A percentile compares a stretch with the other conserved stretches of the same genome.
Conservation (phyloP, 2,797 vertebrate species). For the Chaunax sp. region DNA sequence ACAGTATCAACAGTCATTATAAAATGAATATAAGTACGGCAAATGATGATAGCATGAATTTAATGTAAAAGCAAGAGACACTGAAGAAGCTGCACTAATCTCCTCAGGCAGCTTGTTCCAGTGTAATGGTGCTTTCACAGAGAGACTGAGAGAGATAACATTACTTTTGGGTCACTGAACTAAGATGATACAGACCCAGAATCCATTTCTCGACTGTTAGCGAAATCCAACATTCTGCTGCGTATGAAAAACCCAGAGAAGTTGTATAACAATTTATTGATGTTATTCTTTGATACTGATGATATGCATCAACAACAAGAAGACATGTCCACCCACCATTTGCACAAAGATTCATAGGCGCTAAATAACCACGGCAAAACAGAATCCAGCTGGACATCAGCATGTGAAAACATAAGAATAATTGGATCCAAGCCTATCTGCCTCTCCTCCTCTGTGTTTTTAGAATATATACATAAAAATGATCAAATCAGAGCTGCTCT, state of each 20-base stretch:
- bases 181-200: constrained; percentile 53
- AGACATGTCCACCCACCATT: constrained; percentile 31
- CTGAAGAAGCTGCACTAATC: constrained; percentile 36
- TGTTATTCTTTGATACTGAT: constrained; percentile 29
- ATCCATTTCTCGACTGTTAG: constrained; percentile 32
- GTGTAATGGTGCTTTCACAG: constrained; percentile 34
- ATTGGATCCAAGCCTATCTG: constrained; percentile 37
- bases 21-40: constrained; percentile 4
- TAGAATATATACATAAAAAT: constrained; percentile 60
- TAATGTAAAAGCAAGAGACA: constrained; percentile 24
- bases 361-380: constrained; percentile 27
- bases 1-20: neutral
- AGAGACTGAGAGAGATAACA: constrained; percentile 47
- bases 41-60: constrained; percentile 15
- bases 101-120: constrained; percentile 57
- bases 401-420: constrained; percentile 42
- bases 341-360: constrained; percentile 35
- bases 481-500: constrained; percentile 50
- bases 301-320: constrained; percentile 39
- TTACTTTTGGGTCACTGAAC: constrained; percentile 67
- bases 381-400: constrained; percentile 51
- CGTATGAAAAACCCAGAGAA: constrained; percentile 2
- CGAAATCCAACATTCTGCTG: constrained; percentile 22
- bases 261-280: constrained; percentile 10
- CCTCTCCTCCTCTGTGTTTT: constrained; percentile 13